A percentile compares a stretch with the other conserved stretches of the same genome.
Evolutionary conservation across 2,888 invertebrate genomes (phyloP).

Genomic region (Pheosia tremula): DNA sequence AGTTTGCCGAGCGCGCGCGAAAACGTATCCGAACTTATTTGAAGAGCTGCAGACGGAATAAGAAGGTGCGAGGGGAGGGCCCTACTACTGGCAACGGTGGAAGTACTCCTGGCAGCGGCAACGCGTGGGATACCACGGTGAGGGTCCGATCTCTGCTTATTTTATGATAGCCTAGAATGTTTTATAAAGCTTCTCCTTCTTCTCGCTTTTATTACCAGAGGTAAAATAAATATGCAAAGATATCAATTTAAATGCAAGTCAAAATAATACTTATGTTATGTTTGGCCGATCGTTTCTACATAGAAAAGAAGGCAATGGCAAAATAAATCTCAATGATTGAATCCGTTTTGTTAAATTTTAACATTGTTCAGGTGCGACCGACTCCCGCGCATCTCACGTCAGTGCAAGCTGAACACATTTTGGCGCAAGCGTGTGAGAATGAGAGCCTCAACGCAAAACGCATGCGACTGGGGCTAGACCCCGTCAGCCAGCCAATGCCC

Average conservation of each 20-base stretch:
- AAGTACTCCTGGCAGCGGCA: slow-evolving; percentile 78
- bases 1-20: slow-evolving; percentile 97
- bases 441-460: slow-evolving; percentile 98
- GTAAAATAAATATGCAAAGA: slow-evolving; percentile 9
- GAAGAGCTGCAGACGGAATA: slow-evolving; percentile 97
- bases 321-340: neutral
- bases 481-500: slow-evolving; percentile 95
- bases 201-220: neutral
- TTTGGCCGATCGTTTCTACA: neutral
- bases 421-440: slow-evolving; percentile 98
- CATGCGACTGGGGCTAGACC: slow-evolving; percentile 97
- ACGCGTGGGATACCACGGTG: slow-evolving; percentile 93
- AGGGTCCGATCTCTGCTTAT: slow-evolving; percentile 80
- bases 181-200: slow-evolving; percentile 7
- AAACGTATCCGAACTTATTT: slow-evolving; percentile 97
- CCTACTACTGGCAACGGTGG: slow-evolving; percentile 67
- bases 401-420: slow-evolving; percentile 97
- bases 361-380: slow-evolving; percentile 89
- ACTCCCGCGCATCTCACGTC: slow-evolving; percentile 98
- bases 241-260: too few species aligned
- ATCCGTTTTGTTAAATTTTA: slow-evolving; percentile 1
- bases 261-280: neutral
- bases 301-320: slow-evolving; percentile 4
- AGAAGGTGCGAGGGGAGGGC: slow-evolving; percentile 93
- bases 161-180: slow-evolving; percentile 36